A percentile compares a stretch with the other conserved stretches of the same genome.
Conservation (phyloP, 2,113 vertebrate species). For the Genyomyrus donnyi region DNA sequence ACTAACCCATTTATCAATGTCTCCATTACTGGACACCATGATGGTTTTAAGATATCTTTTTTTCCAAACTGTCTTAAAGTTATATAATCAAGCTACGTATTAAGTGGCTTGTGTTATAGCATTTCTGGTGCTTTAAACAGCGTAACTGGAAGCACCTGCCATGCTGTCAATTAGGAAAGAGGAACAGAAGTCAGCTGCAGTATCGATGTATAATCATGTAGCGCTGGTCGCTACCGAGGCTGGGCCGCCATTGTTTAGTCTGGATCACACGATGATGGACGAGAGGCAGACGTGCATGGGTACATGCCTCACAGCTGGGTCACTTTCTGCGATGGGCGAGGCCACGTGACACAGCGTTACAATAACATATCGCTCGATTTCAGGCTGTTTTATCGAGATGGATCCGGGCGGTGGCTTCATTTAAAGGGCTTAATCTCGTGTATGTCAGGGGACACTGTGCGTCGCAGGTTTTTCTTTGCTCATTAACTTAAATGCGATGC, state of each 20-base stretch:
- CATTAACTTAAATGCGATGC: slow-evolving; percentile 13
- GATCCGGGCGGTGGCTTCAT: background rate
- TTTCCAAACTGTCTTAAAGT: background rate
- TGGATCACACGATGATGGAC: background rate
- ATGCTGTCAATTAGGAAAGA: background rate
- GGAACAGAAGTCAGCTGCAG: background rate
- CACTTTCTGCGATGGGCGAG: background rate
- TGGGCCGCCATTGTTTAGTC: background rate
- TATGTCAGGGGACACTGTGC: background rate
- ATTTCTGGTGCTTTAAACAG: background rate
- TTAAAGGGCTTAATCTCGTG: background rate
- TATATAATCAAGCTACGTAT: background rate
- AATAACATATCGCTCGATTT: background rate
- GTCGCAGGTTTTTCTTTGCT: background rate
- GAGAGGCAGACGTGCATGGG: background rate
- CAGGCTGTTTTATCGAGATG: background rate
- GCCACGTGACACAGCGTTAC: background rate
- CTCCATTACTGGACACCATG: background rate
- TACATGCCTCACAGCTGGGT: background rate
- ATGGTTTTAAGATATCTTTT: background rate
- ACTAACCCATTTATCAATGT: background rate
- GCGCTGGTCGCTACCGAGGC: background rate
- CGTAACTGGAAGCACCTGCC: background rate
- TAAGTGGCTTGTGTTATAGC: background rate
- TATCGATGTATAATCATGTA: background rate